phyloP scores from a whole-genome alignment of 2,888 invertebrate species.

The Saturnia pavonia region DNA sequence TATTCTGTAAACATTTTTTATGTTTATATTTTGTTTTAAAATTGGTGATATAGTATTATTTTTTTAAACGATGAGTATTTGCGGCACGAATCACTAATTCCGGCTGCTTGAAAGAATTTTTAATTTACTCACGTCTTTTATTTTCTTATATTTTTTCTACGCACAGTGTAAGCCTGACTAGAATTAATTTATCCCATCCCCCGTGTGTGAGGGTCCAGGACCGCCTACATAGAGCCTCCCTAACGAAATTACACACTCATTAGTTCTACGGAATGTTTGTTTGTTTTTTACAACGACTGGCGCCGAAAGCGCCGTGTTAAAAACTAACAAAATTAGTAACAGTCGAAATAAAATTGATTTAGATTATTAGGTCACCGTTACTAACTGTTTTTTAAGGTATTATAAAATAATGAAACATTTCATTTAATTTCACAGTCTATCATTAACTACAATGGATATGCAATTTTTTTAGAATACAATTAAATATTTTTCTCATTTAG shows the following conservation, averaged over 20 bases:
- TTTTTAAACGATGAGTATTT: neutral
- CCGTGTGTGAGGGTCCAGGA: conserved; percentile 39
- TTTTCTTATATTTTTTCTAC: conserved; percentile 26
- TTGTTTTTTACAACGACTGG: conserved; percentile 70
- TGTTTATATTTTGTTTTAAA: neutral
- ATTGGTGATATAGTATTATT: neutral
- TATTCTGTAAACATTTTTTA: too few species aligned
- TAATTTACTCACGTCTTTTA: conserved; percentile 16
- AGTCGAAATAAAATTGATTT: conserved; percentile 57
- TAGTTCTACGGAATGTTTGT: conserved; percentile 74
- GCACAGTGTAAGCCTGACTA: conserved; percentile 30
- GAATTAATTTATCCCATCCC: conserved; percentile 53
- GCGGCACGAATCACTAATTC: neutral
- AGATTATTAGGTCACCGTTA: conserved; percentile 54
- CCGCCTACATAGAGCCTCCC: conserved; percentile 71
- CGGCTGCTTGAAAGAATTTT: neutral
- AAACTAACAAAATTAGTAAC: conserved; percentile 75
- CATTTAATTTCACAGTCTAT: neutral
- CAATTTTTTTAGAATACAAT: neutral
- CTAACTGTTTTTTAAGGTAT: conserved; percentile 43
- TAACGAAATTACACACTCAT: conserved; percentile 77
- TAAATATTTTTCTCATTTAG: neutral
- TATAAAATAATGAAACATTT: conserved; percentile 1
- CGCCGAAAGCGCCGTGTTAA: conserved; percentile 56
- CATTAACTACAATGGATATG: neutral